Evolutionary conservation across 2,797 vertebrate species (phyloP), one percentile per base, ranked within the genome.

Genomic region (Gymnothorax reevesii): DNA sequence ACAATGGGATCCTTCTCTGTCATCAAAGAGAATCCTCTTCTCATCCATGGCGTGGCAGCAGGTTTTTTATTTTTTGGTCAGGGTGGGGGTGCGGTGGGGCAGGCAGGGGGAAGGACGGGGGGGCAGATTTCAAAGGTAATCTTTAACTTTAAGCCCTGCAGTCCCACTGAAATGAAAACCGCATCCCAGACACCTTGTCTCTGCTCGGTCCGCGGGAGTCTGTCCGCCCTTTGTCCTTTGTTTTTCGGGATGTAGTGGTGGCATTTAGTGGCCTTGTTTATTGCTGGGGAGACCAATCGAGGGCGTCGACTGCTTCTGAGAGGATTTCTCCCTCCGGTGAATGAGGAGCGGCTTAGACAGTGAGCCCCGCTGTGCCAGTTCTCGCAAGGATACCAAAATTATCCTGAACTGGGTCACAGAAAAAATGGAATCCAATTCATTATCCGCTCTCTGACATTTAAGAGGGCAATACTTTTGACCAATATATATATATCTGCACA

Each of bases 1-100:
- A 96, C 96, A 96, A 96, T 96, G 95, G 95, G 94, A 95, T 95
- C 95, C 94, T 96, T 96, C 94, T 96, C 94, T 95, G 94, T 95
- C 95, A 96, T 96, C 96, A 96, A 96, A 96, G 95, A 94, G 94
- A 94, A 96, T 96, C 95, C 95, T 91, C 94, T 94, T 92, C 84
- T 96, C 95, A 96, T 96, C 95, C 94, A 86, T 91, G 91, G 90
- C 92, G 90, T 94, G 94, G 95, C 91, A 90, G 94, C 95, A 94
- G 94, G 94, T 96, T 95, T 94, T 95, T 89, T 77, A 59, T 90
- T 88, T 91, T 93, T 93, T 93, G 91, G 33, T 42, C 33, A 42
- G 33, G 33, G 33, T 42, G 33, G 33, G 33, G 33, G 33, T 42
- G 33, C 33, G 0, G 55, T 91, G 87, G 73, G 90, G 83, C 33